Base-by-base conservation (phyloP, 1,140 invertebrate genomes). In the Drosophila miranda region DNA sequence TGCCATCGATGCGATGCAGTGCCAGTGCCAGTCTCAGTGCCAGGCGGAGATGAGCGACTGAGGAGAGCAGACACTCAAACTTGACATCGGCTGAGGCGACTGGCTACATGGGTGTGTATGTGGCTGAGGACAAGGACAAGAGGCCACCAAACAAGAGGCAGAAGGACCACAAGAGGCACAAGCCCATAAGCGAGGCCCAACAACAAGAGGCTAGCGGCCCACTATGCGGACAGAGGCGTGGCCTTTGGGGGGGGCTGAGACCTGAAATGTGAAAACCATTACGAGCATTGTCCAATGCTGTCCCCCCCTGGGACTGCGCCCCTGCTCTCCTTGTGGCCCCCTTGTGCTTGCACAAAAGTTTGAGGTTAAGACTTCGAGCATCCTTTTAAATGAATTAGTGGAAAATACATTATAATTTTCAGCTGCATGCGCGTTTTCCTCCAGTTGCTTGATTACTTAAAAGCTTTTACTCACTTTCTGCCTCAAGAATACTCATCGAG, bases 361-460 rank as follows among this genome's bases (percentile, higher is more conserved):
- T 64, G 71, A 70, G 71, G 64, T 72, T 75, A 69, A 57, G 71
- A 64, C 71, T 74, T 2, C 8, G 34, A 66, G 71, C 57, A 71
- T 71, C 72, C 72, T 76, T 79, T 80, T 75, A 80, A 80, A 72
- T 80, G 77, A 80, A 80, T 80, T 77, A 70, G 75, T 59, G 66
- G 28, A 70, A 75, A 75, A 70, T 75, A 57, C 71, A 77, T 75
- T 80, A 80, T 72, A 75, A 75, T 75, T 62, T 75, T 71, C 38
- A 70, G 60, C 60, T 78, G 72, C 67, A 42, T 42, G 53, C 26
- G 64, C 58, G 76, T 30, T 70, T 75, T 73, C 53, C 34, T 38
- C 11, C 62, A 74, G 43, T 78, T 67, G 43, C 42, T 67, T 80
- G 66, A 79, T 71, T 75, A 59, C 77, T 71, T 79, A 74, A 80